These are phyloP conservation scores for Phalera bucephala DNA, from an alignment of 2,888 invertebrate species.

Conservation along the genomic window DNA sequence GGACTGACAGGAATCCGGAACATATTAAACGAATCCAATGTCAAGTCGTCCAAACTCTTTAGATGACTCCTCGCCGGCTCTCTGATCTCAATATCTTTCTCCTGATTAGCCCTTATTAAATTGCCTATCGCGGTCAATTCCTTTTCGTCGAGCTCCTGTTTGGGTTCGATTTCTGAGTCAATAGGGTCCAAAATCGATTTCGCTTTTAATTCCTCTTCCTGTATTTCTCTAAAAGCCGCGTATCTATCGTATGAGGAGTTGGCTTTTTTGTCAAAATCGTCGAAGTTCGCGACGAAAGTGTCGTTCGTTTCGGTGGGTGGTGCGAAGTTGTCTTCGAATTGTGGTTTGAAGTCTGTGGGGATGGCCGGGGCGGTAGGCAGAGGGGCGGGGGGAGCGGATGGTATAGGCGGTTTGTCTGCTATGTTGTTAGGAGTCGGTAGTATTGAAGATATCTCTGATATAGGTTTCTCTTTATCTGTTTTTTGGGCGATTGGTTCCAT, in stretches of 20 bases:
- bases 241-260: conserved; percentile 90
- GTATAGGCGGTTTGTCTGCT: conserved; percentile 18
- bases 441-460: conserved; percentile 23
- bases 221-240: conserved; percentile 93
- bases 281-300: conserved; percentile 87
- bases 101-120: conserved; percentile 52
- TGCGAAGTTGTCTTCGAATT: conserved; percentile 86
- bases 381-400: conserved; percentile 15
- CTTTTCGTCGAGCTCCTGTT: conserved; percentile 67
- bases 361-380: conserved; percentile 26
- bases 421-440: conserved; percentile 21
- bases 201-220: conserved; percentile 87
- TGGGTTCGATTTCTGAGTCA: conserved; percentile 48
- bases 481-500: conserved; percentile 47
- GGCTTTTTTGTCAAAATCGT: conserved; percentile 81
- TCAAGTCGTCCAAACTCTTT: conserved; percentile 67
- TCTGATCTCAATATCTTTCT: conserved; percentile 45
- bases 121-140: conserved; percentile 61
- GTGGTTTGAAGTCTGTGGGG: conserved; percentile 68
- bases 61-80: conserved; percentile 62
- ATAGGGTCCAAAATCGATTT: conserved; percentile 62
- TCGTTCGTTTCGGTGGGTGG: conserved; percentile 61
- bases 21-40: conserved; percentile 69
- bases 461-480: conserved; percentile 50
- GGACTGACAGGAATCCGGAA: conserved; percentile 72